A percentile compares a stretch with the other conserved stretches of the same genome.
Conservation (phyloP, 1,140 invertebrate species). For the Capitella teleta region DNA sequence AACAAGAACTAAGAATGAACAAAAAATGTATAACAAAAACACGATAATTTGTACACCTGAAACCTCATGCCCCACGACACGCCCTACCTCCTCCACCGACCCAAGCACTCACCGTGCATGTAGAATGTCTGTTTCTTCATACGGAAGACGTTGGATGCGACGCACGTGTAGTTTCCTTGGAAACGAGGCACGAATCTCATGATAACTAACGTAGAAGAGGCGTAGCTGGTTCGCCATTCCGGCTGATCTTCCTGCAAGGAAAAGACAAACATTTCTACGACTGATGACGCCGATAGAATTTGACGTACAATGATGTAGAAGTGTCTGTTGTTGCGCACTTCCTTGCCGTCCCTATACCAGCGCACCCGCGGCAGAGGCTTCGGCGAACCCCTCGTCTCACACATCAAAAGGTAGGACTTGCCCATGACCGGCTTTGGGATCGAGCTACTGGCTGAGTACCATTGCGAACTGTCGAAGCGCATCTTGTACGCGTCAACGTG, state of each 20-base stretch:
- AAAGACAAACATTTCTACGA: background rate
- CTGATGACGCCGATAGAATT: too few relatives aligned
- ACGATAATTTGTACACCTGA: too few relatives aligned
- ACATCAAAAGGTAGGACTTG: conserved; percentile 14
- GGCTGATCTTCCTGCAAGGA: conserved; percentile 9
- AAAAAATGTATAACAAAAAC: too few relatives aligned
- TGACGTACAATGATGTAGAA: conserved; percentile 15
- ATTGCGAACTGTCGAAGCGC: conserved; percentile 13
- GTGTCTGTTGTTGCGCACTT: conserved; percentile 8
- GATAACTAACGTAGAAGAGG: conserved; percentile 13
- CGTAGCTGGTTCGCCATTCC: conserved; percentile 3
- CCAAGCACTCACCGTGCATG: conserved; percentile 5
- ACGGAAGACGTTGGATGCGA: conserved; percentile 10
- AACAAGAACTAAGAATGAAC: too few relatives aligned
- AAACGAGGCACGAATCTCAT: conserved; percentile 8
- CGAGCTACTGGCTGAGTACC: background rate
- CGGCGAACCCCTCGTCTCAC: conserved; percentile 9
- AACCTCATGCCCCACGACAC: too few relatives aligned
- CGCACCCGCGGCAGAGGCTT: conserved; percentile 10
- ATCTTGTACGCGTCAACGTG: conserved; percentile 13
- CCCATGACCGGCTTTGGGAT: conserved; percentile 9
- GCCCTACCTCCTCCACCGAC: too few relatives aligned
- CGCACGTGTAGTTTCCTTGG: conserved; percentile 13
- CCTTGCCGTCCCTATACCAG: conserved; percentile 10
- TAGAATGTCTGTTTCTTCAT: conserved; percentile 13